Conservation (phyloP, 1,140 invertebrate species). For the Scaptomyza hsui region DNA sequence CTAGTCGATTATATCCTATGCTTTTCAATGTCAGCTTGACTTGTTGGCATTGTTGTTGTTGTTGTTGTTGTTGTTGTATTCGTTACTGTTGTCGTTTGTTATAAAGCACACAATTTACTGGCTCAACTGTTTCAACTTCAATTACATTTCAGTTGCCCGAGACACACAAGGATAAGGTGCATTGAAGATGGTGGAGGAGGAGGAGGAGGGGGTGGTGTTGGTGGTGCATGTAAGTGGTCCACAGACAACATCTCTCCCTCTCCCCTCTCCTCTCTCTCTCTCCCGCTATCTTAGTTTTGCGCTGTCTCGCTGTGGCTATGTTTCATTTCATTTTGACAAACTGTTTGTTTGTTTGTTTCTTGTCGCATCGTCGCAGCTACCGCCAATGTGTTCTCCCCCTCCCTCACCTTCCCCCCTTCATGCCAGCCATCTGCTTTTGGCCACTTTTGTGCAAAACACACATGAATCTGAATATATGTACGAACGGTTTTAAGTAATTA, state of each 20-base stretch:
- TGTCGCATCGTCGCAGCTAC: background rate
- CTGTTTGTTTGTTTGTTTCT: constrained; percentile 25
- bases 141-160: constrained; percentile 25
- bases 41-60: constrained; percentile 6
- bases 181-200: too few species aligned
- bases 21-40: background rate
- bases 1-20: background rate
- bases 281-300: background rate
- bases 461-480: constrained; percentile 7
- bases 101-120: constrained; percentile 32
- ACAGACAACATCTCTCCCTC: background rate
- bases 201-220: background rate
- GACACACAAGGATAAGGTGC: background rate
- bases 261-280: background rate
- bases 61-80: background rate
- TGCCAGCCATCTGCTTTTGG: constrained; percentile 9
- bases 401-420: too few species aligned
- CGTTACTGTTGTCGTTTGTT: constrained; percentile 16
- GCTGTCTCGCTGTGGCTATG: constrained; percentile 22
- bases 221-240: background rate
- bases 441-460: constrained; percentile 3
- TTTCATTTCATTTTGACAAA: constrained; percentile 44
- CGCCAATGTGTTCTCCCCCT: too few species aligned
- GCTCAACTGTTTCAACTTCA: constrained; percentile 36
- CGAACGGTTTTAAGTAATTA: constrained; percentile 14